These are phyloP conservation scores for Celastrina argiolus DNA, from an alignment of 2,888 invertebrate species.

Conservation along the genomic window DNA sequence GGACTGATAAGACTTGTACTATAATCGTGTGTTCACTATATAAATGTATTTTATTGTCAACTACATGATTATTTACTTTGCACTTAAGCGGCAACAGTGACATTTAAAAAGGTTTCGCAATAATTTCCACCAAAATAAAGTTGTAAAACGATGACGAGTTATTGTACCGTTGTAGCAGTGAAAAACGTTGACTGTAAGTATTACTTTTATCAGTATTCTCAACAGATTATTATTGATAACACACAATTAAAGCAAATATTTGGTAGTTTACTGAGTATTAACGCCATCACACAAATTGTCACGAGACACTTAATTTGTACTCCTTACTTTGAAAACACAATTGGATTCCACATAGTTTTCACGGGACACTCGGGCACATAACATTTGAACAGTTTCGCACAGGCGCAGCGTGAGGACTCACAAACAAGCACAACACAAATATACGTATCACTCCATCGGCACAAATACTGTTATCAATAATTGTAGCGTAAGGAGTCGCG, in stretches of 20 bases:
- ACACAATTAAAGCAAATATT: neutral
- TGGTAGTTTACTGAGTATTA: neutral
- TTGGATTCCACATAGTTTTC: constrained; percentile 60
- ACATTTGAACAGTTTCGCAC: constrained; percentile 34
- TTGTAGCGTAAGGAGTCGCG: constrained; percentile 35
- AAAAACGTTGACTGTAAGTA: neutral
- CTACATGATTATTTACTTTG: neutral
- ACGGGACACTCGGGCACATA: constrained; percentile 33
- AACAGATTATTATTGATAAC: constrained; percentile 8
- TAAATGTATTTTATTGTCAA: neutral
- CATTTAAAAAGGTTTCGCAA: neutral
- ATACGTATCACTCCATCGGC: constrained; percentile 31
- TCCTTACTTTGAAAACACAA: constrained; percentile 56
- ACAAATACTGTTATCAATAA: constrained; percentile 40
- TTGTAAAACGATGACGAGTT: neutral
- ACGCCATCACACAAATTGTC: neutral
- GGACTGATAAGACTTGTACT: neutral
- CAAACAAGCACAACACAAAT: constrained; percentile 36
- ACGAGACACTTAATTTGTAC: neutral
- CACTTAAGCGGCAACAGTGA: neutral
- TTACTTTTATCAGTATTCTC: neutral
- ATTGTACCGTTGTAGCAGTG: neutral
- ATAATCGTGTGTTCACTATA: neutral
- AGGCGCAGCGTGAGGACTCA: constrained; percentile 32
- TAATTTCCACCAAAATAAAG: neutral